Evolutionary conservation across 2,888 invertebrate species (phyloP).

Genomic region (Periphyllus acericola): DNA sequence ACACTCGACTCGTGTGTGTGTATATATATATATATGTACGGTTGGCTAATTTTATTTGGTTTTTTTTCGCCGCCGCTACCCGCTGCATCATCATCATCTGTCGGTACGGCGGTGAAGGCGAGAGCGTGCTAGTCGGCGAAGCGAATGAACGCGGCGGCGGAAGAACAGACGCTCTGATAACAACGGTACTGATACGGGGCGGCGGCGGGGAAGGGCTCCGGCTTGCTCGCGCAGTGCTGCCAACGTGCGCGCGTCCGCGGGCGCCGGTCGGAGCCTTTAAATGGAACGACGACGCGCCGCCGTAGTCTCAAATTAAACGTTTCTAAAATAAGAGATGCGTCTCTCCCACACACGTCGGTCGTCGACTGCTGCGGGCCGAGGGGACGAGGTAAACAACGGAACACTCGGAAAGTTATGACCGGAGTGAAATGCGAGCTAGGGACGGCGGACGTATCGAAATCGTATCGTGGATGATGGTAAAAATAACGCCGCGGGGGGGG

Average conservation of each 20-base stretch:
- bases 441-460: no score
- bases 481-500: not conserved
- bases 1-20: not conserved
- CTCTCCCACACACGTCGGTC: slow-evolving; percentile 14
- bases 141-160: slow-evolving; percentile 32
- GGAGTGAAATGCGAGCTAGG: no score
- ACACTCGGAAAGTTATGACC: not conserved
- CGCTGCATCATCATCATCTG: not conserved
- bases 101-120: not conserved
- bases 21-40: slow-evolving; percentile 13
- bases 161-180: slow-evolving; percentile 38
- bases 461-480: not conserved
- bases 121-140: not conserved
- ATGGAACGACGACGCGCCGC: slow-evolving; percentile 43
- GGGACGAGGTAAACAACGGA: not conserved
- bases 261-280: slow-evolving; percentile 41
- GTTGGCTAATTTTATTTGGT: slow-evolving; percentile 60
- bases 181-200: slow-evolving; percentile 27
- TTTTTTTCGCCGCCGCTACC: slow-evolving; percentile 36
- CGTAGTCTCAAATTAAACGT: slow-evolving; percentile 53
- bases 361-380: not conserved
- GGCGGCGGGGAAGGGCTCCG: not conserved
- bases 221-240: slow-evolving; percentile 35
- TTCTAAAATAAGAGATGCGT: slow-evolving; percentile 50
- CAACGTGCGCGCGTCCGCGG: slow-evolving; percentile 7